These are phyloP conservation scores for Ashinkailepas kermadecensis DNA, from an alignment of 2,888 invertebrate genomes.

Conservation along the genomic window DNA sequence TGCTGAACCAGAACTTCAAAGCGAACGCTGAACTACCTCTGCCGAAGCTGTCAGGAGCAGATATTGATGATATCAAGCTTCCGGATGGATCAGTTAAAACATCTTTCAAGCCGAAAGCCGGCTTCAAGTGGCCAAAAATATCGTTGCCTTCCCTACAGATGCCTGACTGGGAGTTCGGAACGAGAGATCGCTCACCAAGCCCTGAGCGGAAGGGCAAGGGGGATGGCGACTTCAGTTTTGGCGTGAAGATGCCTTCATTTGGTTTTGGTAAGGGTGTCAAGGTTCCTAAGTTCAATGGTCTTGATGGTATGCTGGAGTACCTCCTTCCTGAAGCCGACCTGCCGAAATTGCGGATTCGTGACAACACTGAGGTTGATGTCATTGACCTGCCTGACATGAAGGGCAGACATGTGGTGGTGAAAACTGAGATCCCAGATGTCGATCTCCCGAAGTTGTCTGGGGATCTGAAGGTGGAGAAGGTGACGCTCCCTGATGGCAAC, in stretches of 20 bases:
- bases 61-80: background rate
- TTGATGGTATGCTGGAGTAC: background rate
- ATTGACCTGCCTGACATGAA: slow-evolving; percentile 9
- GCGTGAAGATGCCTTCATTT: slow-evolving; percentile 1
- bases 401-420: background rate
- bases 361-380: background rate
- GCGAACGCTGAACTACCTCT: background rate
- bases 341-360: background rate
- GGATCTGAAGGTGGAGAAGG: too few species aligned
- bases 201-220: background rate
- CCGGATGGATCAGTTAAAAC: background rate
- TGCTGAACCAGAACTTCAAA: background rate
- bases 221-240: background rate
- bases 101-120: background rate
- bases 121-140: background rate
- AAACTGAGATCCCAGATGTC: background rate
- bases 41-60: background rate
- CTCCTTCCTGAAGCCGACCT: background rate
- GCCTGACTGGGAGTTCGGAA: background rate
- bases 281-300: background rate
- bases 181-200: background rate
- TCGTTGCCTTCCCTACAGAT: background rate
- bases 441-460: background rate
- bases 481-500: too few species aligned
- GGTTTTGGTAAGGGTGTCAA: background rate